Evolutionary conservation across 2,888 invertebrate species (phyloP).

Genomic region (Mystacides longicornis): DNA sequence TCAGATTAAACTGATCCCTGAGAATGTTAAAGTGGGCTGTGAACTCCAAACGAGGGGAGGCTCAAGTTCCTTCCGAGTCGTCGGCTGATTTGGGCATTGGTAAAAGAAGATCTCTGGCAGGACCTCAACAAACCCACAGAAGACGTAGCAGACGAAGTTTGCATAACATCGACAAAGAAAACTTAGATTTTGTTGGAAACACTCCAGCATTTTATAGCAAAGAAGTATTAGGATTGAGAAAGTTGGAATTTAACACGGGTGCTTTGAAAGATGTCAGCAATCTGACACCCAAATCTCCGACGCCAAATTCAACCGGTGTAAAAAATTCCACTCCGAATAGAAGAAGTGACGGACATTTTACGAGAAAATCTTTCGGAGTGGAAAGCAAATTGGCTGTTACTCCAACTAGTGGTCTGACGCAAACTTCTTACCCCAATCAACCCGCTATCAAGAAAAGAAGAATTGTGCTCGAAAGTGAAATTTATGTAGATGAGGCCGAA

Average conservation of each 20-base stretch:
- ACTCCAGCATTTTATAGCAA: slow-evolving; percentile 49
- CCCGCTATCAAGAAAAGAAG: slow-evolving; percentile 21
- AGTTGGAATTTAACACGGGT: slow-evolving; percentile 35
- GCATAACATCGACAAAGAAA: slow-evolving; percentile 38
- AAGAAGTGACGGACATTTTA: slow-evolving; percentile 32
- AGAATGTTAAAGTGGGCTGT: slow-evolving; percentile 60
- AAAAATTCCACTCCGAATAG: slow-evolving; percentile 27
- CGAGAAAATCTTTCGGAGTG: slow-evolving; percentile 6
- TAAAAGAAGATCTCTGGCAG: slow-evolving; percentile 41
- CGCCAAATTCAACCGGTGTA: slow-evolving; percentile 30
- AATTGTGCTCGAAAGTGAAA: slow-evolving; percentile 23
- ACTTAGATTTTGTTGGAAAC: slow-evolving; percentile 45
- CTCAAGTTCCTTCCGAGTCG: slow-evolving; percentile 34
- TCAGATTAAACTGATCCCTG: slow-evolving; percentile 33
- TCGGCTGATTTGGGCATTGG: slow-evolving; percentile 38
- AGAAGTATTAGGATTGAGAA: slow-evolving; percentile 50
- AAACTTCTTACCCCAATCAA: slow-evolving; percentile 8
- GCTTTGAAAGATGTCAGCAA: slow-evolving; percentile 55
- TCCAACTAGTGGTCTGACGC: slow-evolving; percentile 14
- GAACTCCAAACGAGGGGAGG: slow-evolving; percentile 34
- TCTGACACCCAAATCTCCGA: slow-evolving; percentile 48
- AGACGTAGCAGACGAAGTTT: slow-evolving; percentile 36
- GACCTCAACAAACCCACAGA: slow-evolving; percentile 37
- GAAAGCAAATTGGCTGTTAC: slow-evolving; percentile 11
- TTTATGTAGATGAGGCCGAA: slow-evolving; percentile 25